Base-by-base conservation (phyloP, 2,113 vertebrate genomes). In the Sphaerodactylus townsendi region DNA sequence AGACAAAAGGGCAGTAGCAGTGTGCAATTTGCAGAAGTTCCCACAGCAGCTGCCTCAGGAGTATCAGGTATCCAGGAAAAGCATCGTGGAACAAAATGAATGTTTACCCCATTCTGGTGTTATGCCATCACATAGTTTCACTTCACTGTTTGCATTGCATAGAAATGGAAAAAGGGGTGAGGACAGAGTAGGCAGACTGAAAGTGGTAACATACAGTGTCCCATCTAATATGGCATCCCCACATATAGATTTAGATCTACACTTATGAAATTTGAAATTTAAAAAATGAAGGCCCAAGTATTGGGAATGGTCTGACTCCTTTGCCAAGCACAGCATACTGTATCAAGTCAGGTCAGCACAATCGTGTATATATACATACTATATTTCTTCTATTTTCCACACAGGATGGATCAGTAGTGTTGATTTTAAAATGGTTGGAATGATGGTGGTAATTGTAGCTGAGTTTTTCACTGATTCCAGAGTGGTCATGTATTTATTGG, bases 1-100 rank as follows among this genome's bases (percentile, higher is more conserved):
- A 93, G 98, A 99, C 96, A 98, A 98, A 95, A 97, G 97, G 90
- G 98, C 98, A 39, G 98, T 99, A 81, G 98, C 98, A 1, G 98
- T 99, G 78, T 99, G 99, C 91, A 99, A 99, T 93, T 94, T 99
- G 76, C 98, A 99, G 94, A 98, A 96, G 83, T 98, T 98, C 91
- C 91, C 95, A 5, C 95, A 96, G 80, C 93, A 94, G 25, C 96
- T 99, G 77, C 98, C 98, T n/a, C 94, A 81, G 81, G 97, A 99
- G 86, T 99, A 99, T 93, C 99, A 99, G 98, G 99, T 99, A 96
- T 56, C 70, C 70, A 35, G 8, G 15, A 25, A 85, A 41, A 35
- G 59, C 23, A 10, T 85, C 64, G 50, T 13, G 3, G 72, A 73
- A 75, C 76, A 82, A 65, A 9, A 68, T 8, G 10, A 62, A 1